Evolutionary conservation across 2,113 vertebrate species (phyloP), one percentile per base, ranked within the genome.

Genomic region (Daphoenositta chrysoptera): DNA sequence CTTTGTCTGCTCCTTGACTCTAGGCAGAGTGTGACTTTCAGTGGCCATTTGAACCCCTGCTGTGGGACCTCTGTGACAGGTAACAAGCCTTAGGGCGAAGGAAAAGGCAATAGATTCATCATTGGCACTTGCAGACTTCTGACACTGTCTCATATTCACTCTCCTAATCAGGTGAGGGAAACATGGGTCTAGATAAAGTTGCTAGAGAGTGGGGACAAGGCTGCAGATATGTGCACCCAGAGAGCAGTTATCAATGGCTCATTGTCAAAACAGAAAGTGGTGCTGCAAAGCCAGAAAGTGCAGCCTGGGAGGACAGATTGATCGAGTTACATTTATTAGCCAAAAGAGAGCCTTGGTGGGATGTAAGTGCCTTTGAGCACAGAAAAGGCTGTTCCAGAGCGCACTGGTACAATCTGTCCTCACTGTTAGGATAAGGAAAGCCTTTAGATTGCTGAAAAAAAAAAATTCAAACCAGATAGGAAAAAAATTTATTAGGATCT

Each of bases 41-140:
- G 81, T 57, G 66, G 81, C 83, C 76, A 76, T 84, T 75, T 94
- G 89, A 97, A 65, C 91, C 60, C 91, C 72, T 89, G 83, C 18
- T 56, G 57, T 75, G 83, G 60, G 89, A 92, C 61, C 31, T 40
- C 60, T 60, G 76, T 89, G 94, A 87, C 76, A 89, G 72, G 90
- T 84, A 89, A 90, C 79, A 86, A 94, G 83, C 24, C 64, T 88
- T 35, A 75, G 1, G 9, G 60, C 4, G 40, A 78, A 92, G 56
- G 56, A 75, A 92, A 97, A 92, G 68, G 95, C 93, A 94, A 97
- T 97, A 97, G 96, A 96, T 93, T 97, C 93, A 96, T 97, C 96
- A 96, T 0, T 64, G 89, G 87, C 94, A 12, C 96, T 91, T 94
- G 80, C 80, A 83, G 72, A 22, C 51, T 92, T 85, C 83, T 95